phyloP scores from a whole-genome alignment of 2,888 invertebrate genomes.

The Xestia rhomboidea region DNA sequence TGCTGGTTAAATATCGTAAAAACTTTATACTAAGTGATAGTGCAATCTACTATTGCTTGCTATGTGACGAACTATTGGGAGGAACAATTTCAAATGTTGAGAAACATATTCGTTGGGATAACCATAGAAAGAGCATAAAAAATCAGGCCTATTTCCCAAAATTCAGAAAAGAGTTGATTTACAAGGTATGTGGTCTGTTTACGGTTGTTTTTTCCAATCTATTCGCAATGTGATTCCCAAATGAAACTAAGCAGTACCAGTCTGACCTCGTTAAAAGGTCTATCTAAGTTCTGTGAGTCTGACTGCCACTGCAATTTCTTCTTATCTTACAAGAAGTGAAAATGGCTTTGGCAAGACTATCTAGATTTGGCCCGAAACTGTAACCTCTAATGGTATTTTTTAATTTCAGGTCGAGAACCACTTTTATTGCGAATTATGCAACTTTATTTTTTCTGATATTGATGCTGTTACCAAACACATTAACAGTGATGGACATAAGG shows the following conservation, averaged over 20 bases:
- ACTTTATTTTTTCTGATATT: conserved; percentile 62
- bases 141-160: conserved; percentile 67
- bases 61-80: conserved; percentile 77
- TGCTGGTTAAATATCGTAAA: conserved; percentile 75
- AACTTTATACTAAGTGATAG: conserved; percentile 81
- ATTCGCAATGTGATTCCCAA: neutral
- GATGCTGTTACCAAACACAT: conserved; percentile 69
- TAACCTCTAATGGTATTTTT: neutral
- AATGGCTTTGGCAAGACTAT: neutral
- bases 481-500: conserved; percentile 68
- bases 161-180: conserved; percentile 75
- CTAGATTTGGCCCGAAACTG: neutral
- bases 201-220: neutral
- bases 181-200: conserved; percentile 72
- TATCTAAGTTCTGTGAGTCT: no score
- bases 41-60: conserved; percentile 75
- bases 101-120: conserved; percentile 80
- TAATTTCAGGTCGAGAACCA: conserved; percentile 72
- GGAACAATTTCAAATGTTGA: conserved; percentile 68
- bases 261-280: neutral
- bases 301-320: neutral
- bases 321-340: neutral
- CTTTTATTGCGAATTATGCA: conserved; percentile 81
- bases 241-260: neutral
- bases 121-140: conserved; percentile 75